phyloP scores from a whole-genome alignment of 2,888 invertebrate genomes.

The Eupsilia transversa region DNA sequence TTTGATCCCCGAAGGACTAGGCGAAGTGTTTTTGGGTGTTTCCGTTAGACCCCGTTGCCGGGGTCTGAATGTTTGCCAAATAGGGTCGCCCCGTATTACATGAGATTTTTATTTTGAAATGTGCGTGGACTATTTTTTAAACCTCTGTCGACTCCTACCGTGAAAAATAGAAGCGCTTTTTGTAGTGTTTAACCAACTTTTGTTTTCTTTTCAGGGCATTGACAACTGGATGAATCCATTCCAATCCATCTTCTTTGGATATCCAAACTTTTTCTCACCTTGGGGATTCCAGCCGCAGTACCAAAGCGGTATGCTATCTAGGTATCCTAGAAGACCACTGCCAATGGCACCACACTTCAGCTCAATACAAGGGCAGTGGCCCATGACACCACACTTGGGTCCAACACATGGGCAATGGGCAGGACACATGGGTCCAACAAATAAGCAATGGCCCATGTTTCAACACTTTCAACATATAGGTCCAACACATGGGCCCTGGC shows the following conservation, averaged over 20 bases:
- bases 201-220: slow-evolving; percentile 2
- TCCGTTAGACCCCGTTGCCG: background rate
- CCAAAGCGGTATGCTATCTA: background rate
- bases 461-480: no score
- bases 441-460: background rate
- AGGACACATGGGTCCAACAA: background rate
- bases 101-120: background rate
- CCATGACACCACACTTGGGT: background rate
- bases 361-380: background rate
- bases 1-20: background rate
- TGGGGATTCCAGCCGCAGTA: background rate
- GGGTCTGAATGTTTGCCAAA: background rate
- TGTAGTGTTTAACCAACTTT: background rate
- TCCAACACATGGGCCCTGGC: background rate
- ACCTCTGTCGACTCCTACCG: background rate
- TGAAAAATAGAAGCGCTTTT: rapidly evolving
- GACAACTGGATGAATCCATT: slow-evolving; percentile 10
- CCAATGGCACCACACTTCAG: background rate
- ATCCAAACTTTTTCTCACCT: background rate
- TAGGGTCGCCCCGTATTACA: background rate
- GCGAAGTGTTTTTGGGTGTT: background rate
- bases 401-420: background rate
- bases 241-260: background rate
- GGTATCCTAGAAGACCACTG: background rate
- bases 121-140: background rate